phyloP scores from a whole-genome alignment of 1,140 invertebrate species.

The Neuroterus valhalla region DNA sequence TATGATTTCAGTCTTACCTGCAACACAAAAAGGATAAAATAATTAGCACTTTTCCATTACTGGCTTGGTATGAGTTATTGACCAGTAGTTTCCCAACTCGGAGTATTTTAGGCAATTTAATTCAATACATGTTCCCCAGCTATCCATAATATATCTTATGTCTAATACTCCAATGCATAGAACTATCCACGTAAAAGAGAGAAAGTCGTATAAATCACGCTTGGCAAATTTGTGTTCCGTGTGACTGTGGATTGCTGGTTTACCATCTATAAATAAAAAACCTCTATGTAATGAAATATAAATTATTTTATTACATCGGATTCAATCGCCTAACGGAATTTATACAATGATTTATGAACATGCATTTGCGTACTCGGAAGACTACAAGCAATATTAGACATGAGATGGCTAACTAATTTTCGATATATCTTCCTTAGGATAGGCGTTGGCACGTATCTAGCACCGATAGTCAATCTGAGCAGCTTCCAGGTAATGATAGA shows the following conservation, averaged over 20 bases:
- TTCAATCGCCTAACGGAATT: constrained; percentile 3
- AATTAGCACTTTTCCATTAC: not conserved
- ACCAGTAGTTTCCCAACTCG: not conserved
- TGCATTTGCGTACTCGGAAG: not conserved
- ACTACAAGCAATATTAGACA: constrained; percentile 10
- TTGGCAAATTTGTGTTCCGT: not conserved
- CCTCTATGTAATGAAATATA: constrained; percentile 18
- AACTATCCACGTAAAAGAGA: not conserved
- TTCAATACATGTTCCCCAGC: not conserved
- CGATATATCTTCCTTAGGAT: constrained; percentile 13
- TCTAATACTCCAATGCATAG: not conserved
- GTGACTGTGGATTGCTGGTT: constrained; percentile 4
- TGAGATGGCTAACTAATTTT: constrained; percentile 9
- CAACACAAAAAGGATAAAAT: not conserved
- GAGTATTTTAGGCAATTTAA: too few species aligned
- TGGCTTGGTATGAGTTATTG: not conserved
- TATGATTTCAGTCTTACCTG: not conserved
- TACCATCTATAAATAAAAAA: constrained; percentile 5
- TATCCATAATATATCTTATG: not conserved
- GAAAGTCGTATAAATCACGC: constrained; percentile 12
- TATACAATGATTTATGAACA: constrained; percentile 17
- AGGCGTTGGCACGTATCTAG: constrained; percentile 22
- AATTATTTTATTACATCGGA: constrained; percentile 8
- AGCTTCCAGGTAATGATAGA: constrained; percentile 48
- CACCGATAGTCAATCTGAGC: constrained; percentile 15